phyloP scores from a whole-genome alignment of 64 coral and sea anemone genomes.

The Montipora foliosa region DNA sequence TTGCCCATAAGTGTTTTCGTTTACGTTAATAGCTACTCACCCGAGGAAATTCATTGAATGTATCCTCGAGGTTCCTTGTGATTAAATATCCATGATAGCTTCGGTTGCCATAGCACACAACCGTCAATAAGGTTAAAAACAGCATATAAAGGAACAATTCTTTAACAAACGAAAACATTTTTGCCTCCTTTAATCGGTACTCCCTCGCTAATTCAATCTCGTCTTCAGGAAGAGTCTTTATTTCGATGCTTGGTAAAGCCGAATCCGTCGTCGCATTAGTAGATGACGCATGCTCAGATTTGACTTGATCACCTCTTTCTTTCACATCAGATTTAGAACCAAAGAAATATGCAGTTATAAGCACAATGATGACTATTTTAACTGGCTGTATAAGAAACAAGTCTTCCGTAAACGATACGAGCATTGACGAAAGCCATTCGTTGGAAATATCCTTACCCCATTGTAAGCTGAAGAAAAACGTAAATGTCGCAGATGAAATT shows the following conservation, averaged over 20 bases:
- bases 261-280: not conserved
- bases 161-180: conserved; percentile 64
- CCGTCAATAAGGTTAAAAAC: conserved; percentile 62
- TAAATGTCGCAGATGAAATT: conserved; percentile 49
- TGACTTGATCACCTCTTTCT: no score
- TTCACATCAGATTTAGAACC: conserved; percentile 5
- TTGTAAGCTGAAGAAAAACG: conserved; percentile 76
- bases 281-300: not conserved
- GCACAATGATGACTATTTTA: conserved; percentile 63
- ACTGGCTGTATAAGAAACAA: conserved; percentile 83
- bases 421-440: conserved; percentile 86
- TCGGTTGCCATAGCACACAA: conserved; percentile 80
- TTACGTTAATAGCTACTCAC: not conserved
- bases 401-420: conserved; percentile 81
- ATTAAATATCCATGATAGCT: conserved; percentile 70
- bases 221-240: not conserved
- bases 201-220: conserved; percentile 57
- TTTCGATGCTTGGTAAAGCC: not conserved
- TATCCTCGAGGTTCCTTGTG: conserved; percentile 55
- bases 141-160: conserved; percentile 42
- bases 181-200: conserved; percentile 67
- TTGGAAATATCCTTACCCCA: conserved; percentile 82
- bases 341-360: conserved; percentile 52
- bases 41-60: conserved; percentile 65
- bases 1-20: no score